These are phyloP conservation scores for Natrix natrix DNA, from an alignment of 2,797 vertebrate species.

Conservation along the genomic window DNA sequence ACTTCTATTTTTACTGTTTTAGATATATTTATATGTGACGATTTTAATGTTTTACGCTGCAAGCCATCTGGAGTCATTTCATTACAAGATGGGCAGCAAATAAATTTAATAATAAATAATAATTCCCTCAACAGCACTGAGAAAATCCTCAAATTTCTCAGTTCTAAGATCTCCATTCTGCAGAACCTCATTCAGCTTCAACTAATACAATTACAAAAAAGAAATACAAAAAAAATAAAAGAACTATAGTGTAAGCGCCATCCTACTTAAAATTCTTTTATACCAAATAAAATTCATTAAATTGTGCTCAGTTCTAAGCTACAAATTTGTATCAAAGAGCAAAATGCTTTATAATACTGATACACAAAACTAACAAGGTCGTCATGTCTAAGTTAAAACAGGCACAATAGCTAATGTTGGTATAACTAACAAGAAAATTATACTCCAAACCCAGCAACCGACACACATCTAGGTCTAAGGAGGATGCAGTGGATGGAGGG, in stretches of 20 bases:
- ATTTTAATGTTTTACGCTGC: neutral
- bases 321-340: neutral
- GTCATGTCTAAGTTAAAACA: neutral
- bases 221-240: neutral
- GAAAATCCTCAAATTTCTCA: neutral
- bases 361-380: neutral
- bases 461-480: neutral
- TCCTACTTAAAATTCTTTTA: neutral
- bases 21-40: neutral
- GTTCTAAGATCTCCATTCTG: neutral
- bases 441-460: neutral
- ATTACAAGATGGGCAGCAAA: neutral
- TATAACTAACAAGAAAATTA: neutral
- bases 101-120: neutral
- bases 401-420: neutral
- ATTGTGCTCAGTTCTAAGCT: neutral
- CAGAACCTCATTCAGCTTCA: neutral
- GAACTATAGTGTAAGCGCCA: neutral
- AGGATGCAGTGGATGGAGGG: neutral
- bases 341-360: neutral
- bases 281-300: neutral
- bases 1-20: neutral
- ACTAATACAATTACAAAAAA: neutral
- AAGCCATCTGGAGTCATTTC: neutral
- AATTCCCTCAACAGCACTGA: neutral